A percentile compares a stretch with the other conserved stretches of the same genome.
These are phyloP conservation scores for Caenorhabditis wallacei DNA, from an alignment of 2,888 invertebrate genomes.

Conservation along the genomic window DNA sequence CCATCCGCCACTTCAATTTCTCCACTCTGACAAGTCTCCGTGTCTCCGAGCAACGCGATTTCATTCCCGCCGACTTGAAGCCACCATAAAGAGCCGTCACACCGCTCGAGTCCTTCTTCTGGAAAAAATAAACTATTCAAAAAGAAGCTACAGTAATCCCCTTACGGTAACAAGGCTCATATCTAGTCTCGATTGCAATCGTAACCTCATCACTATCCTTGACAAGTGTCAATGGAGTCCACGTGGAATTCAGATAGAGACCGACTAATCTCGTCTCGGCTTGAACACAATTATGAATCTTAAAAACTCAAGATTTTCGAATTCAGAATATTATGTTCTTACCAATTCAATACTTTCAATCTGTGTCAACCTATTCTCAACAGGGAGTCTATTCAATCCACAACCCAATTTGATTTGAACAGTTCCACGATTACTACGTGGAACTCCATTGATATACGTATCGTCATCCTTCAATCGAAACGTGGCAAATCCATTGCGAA, in stretches of 20 bases:
- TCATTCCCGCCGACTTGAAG: constrained; percentile 34
- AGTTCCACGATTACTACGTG: constrained; percentile 10
- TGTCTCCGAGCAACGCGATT: constrained; percentile 15
- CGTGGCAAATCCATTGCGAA: constrained; percentile 30
- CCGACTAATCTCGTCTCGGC: constrained; percentile 21
- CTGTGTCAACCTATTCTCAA: constrained; percentile 21
- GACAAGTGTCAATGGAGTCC: constrained; percentile 16
- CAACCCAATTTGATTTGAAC: constrained; percentile 40
- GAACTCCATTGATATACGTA: constrained; percentile 34
- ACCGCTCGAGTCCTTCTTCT: constrained; percentile 44
- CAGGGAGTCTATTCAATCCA: constrained; percentile 35
- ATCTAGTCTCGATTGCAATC: constrained; percentile 26
- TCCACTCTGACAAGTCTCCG: constrained; percentile 46
- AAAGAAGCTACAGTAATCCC: no score
- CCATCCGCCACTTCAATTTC: constrained; percentile 14
- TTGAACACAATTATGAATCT: constrained; percentile 55
- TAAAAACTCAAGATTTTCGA: not conserved
- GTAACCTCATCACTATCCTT: constrained; percentile 29
- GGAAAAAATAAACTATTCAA: no score
- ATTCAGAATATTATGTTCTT: not conserved
- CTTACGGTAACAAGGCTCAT: constrained; percentile 38
- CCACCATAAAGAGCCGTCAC: constrained; percentile 45
- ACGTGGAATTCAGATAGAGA: constrained; percentile 33
- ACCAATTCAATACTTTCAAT: constrained; percentile 27
- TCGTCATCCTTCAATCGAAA: constrained; percentile 30